Evolutionary conservation across 92 coral and sea anemone species (phyloP), one percentile per base, ranked within the genome.

Genomic region (Umimayanthus kanabou): DNA sequence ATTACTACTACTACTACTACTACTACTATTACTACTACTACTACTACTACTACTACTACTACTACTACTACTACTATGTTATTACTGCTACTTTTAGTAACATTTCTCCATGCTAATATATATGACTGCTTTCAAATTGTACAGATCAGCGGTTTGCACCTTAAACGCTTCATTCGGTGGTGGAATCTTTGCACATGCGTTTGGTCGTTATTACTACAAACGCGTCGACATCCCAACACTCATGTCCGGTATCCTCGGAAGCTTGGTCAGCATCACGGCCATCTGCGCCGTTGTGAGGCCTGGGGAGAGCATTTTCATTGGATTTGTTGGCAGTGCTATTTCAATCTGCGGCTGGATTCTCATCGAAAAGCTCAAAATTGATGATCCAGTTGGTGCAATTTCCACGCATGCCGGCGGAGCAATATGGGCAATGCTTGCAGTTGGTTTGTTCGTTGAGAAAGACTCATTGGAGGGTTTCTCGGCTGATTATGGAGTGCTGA

Each of bases 241-340:
- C 42, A 93, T 95, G 98, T 94, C 93, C 39, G 98, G 98, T 1
- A 89, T 95, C 18, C 92, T 95, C 30, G 98, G 98, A 18, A 92
- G 98, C 79, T 88, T 95, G 90, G 98, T 95, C 25, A 95, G 98
- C 92, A 95, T 95, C 91, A 95, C 98, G 79, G 98, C 98, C 80
- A 95, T 95, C n/a, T 95, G 98, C 30, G 98, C 96, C 28, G 98
- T 95, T 81, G 98, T 93, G 77, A 83, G 93, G 87, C 98, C 98
- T 88, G 98, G 96, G 69, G 98, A 93, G 96, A 95, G 98, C 65
- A 87, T 95, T 5, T 88, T 93, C 6, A 95, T 95, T 40, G 98
- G 98, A 4, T 86, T 93, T 69, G 88, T 95, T 25, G 98, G 98
- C 37, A 90, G 94, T 37, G 98, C 89, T 3, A 91, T 95, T 33